A percentile compares a stretch with the other conserved stretches of the same genome.
These are phyloP conservation scores for Sus scrofa DNA, from an alignment of 2,113 vertebrate species.

Conservation along the genomic window DNA sequence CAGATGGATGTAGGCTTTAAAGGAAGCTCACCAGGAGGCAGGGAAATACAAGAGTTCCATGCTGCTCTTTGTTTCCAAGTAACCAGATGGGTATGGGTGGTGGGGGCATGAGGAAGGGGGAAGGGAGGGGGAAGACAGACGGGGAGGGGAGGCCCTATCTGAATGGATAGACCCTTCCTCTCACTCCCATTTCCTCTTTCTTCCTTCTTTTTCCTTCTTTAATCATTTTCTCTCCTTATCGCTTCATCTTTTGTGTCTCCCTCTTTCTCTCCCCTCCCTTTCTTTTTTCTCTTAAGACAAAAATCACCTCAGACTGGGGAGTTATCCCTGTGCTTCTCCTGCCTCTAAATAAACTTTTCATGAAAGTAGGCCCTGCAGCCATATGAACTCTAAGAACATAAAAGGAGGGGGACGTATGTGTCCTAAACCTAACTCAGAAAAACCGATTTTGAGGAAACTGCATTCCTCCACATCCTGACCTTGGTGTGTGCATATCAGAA, in stretches of 20 bases:
- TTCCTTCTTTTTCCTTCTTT: neutral
- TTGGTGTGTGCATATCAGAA: slow-evolving; percentile 65
- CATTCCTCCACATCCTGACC: slow-evolving; percentile 61
- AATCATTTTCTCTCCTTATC: neutral
- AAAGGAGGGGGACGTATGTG: neutral
- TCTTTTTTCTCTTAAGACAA: neutral
- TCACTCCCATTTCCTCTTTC: neutral
- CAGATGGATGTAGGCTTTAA: neutral
- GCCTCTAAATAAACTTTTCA: neutral
- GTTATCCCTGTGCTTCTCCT: neutral
- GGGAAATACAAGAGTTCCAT: neutral
- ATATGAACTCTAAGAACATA: neutral
- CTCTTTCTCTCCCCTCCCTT: neutral
- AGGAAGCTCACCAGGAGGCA: neutral
- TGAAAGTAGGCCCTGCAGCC: neutral
- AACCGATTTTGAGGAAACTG: neutral
- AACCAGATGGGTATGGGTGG: neutral
- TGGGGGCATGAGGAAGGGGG: too few relatives aligned
- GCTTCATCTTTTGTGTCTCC: neutral
- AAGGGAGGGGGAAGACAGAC: accelerated
- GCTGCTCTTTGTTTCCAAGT: neutral
- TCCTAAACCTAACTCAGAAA: neutral
- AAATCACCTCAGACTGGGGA: neutral
- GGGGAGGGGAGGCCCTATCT: neutral
- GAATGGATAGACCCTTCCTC: neutral